Evolutionary conservation across 1,140 invertebrate species (phyloP).

Genomic region (Bicyclus anynana): DNA sequence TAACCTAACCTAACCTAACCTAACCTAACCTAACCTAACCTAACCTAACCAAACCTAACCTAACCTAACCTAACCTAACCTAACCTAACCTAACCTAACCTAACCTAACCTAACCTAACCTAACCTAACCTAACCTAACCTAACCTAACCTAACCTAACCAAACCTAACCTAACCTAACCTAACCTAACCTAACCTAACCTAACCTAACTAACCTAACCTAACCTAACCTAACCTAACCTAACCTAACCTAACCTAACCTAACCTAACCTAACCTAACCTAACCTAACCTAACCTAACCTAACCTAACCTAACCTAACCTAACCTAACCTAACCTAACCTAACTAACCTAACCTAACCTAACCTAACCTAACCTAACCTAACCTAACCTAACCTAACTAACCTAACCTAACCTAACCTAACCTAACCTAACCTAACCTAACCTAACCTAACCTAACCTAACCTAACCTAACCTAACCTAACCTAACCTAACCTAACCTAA

Average conservation of each 20-base stretch:
- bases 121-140: slow-evolving; percentile 35
- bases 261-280: slow-evolving; percentile 39
- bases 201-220: slow-evolving; percentile 35
- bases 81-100: no score
- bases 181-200: slow-evolving; percentile 34
- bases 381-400: slow-evolving; percentile 13
- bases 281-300: slow-evolving; percentile 17
- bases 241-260: slow-evolving; percentile 46
- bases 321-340: no score
- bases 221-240: slow-evolving; percentile 42
- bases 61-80: slow-evolving; percentile 34
- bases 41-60: no score
- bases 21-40: slow-evolving; percentile 37
- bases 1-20: slow-evolving; percentile 36
- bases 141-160: slow-evolving; percentile 35
- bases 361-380: slow-evolving; percentile 6
- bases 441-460: background rate
- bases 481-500: no score
- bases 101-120: slow-evolving; percentile 36
- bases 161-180: slow-evolving; percentile 33
- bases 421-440: slow-evolving; percentile 10
- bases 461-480: no score
- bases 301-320: slow-evolving; percentile 17
- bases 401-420: slow-evolving; percentile 16
- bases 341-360: background rate